These are phyloP conservation scores for Dichetophora obliterata DNA, from an alignment of 2,888 invertebrate genomes.

Conservation along the genomic window DNA sequence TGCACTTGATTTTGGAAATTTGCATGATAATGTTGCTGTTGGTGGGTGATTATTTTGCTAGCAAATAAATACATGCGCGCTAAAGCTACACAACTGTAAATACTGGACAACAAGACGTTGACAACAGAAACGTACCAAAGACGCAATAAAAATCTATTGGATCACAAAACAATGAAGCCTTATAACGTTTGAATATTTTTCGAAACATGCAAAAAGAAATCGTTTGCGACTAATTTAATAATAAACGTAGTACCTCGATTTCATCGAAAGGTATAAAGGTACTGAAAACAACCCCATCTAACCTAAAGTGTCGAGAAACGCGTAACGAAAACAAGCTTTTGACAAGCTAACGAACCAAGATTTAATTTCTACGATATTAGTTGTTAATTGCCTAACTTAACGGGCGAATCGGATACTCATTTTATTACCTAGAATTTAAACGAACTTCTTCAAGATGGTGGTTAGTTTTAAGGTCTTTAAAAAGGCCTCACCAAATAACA, in stretches of 20 bases:
- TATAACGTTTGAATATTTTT: slow-evolving; percentile 43
- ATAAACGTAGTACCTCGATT: neutral
- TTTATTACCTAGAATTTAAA: neutral
- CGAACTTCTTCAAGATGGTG: slow-evolving; percentile 75
- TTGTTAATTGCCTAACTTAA: neutral
- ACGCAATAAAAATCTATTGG: neutral
- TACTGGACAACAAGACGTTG: too few species aligned
- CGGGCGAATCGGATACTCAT: neutral
- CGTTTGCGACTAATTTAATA: slow-evolving; percentile 56
- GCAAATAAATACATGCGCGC: too few species aligned
- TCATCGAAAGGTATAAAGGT: slow-evolving; percentile 57
- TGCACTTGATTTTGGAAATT: too few species aligned
- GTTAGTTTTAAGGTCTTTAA: slow-evolving; percentile 93
- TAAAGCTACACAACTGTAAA: too few species aligned
- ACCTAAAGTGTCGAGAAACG: slow-evolving; percentile 56
- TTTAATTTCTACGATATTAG: neutral
- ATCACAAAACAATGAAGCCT: slow-evolving; percentile 51
- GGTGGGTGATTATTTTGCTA: too few species aligned
- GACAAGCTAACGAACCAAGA: slow-evolving; percentile 46
- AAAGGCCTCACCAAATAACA: slow-evolving; percentile 90
- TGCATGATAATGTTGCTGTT: too few species aligned
- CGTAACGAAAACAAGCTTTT: slow-evolving; percentile 45
- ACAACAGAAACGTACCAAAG: too few species aligned
- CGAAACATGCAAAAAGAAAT: slow-evolving; percentile 32
- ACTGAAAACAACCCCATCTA: slow-evolving; percentile 51